Percentiles rank a stretch among this genome's conserved stretches.
These are phyloP conservation scores for Ricordea florida DNA, from an alignment of 92 coral and sea anemone species.

Conservation along the genomic window DNA sequence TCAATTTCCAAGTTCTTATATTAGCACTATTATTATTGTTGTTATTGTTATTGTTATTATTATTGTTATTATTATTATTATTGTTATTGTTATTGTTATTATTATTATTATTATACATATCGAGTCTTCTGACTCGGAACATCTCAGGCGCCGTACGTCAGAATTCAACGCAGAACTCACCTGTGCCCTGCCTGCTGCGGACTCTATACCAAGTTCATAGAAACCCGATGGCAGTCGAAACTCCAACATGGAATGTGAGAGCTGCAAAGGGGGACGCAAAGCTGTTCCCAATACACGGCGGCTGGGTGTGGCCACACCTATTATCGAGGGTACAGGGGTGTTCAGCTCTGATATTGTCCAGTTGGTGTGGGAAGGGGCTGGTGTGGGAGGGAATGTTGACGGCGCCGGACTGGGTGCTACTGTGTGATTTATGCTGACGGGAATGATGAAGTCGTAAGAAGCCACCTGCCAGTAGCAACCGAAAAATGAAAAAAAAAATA, in stretches of 20 bases:
- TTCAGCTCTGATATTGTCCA: slow-evolving; percentile 98
- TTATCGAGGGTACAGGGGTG: slow-evolving; percentile 84
- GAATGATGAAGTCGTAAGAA: slow-evolving; percentile 89
- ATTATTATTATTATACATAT: too few species aligned
- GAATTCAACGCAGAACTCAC: slow-evolving; percentile 1
- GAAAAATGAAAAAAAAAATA: not conserved
- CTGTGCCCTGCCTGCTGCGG: slow-evolving; percentile 98
- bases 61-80: too few species aligned
- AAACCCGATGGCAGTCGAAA: slow-evolving; percentile 94
- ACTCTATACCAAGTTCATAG: slow-evolving; percentile 93
- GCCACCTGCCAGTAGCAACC: slow-evolving; percentile 69
- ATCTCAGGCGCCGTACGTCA: not conserved
- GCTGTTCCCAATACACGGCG: slow-evolving; percentile 96
- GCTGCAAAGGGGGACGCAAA: slow-evolving; percentile 90
- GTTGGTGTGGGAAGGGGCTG: slow-evolving; percentile 94
- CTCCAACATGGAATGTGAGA: slow-evolving; percentile 80
- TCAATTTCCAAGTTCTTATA: too few species aligned
- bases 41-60: too few species aligned
- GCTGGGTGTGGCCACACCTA: slow-evolving; percentile 87
- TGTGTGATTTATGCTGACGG: slow-evolving; percentile 98
- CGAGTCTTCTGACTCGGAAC: too few species aligned
- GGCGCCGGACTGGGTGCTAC: slow-evolving; percentile 94
- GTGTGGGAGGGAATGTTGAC: slow-evolving; percentile 91
- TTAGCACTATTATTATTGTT: too few species aligned
- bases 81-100: too few species aligned